Evolutionary conservation across 2,797 vertebrate species (phyloP).

Genomic region (Onychomys torridus): DNA sequence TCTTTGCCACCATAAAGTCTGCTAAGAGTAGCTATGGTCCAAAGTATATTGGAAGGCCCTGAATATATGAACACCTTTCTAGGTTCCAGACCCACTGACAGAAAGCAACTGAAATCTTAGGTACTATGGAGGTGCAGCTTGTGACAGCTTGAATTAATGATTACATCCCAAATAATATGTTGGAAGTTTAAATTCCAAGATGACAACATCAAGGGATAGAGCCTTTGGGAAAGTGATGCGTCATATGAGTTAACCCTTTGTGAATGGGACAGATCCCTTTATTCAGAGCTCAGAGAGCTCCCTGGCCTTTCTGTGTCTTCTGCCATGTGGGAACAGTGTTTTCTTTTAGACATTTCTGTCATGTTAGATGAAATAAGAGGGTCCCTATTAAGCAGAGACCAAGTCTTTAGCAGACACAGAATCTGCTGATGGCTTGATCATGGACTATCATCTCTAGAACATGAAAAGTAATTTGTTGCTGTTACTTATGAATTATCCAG

Average conservation of each 20-base stretch:
- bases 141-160: background rate
- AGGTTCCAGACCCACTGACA: background rate
- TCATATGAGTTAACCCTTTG: background rate
- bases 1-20: background rate
- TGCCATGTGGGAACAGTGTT: background rate
- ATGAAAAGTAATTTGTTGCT: background rate
- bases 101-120: conserved; percentile 13
- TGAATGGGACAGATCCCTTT: background rate
- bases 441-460: background rate
- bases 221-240: background rate
- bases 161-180: background rate
- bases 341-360: background rate
- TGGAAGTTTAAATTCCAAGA: background rate
- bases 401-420: background rate
- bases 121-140: background rate
- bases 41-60: background rate
- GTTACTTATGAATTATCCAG: background rate
- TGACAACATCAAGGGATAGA: background rate
- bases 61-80: background rate
- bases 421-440: background rate
- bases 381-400: background rate
- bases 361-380: background rate
- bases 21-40: background rate
- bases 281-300: background rate
- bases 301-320: background rate